phyloP scores from a whole-genome alignment of 2,888 invertebrate species.

The Meghimatium bilineatum region DNA sequence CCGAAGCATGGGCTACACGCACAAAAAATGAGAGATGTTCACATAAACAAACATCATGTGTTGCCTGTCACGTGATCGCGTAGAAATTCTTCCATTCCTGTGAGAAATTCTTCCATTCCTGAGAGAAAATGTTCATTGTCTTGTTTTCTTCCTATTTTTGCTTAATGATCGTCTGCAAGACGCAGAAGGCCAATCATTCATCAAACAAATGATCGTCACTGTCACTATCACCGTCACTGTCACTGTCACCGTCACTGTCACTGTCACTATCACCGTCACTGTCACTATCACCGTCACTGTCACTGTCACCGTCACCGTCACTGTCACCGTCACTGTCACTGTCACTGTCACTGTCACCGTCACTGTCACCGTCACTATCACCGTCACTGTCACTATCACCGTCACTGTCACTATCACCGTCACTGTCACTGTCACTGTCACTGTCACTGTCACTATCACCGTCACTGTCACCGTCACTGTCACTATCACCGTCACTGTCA shows the following conservation, averaged over 20 bases:
- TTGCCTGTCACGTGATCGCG: too few relatives aligned
- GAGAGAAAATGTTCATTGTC: too few relatives aligned
- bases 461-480: constrained; percentile 45
- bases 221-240: background rate
- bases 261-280: constrained; percentile 3
- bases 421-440: constrained; percentile 44
- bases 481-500: constrained; percentile 43
- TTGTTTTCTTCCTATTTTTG: too few relatives aligned
- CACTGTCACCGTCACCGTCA: too few relatives aligned
- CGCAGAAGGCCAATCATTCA: background rate
- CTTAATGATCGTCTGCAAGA: too few relatives aligned
- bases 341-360: constrained; percentile 12
- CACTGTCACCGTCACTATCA: constrained; percentile 33
- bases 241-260: background rate
- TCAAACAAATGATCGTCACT: background rate
- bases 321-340: constrained; percentile 13
- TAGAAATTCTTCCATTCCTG: too few relatives aligned
- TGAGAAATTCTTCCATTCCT: too few relatives aligned
- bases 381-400: constrained; percentile 30
- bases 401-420: constrained; percentile 38
- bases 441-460: constrained; percentile 44
- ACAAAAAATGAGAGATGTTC: too few relatives aligned
- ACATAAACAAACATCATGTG: too few relatives aligned
- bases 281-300: too few relatives aligned
- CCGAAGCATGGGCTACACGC: too few relatives aligned